Evolutionary conservation across 2,113 vertebrate genomes (phyloP), one percentile per base, ranked within the genome.

Genomic region (Ornithorhynchus anatinus): DNA sequence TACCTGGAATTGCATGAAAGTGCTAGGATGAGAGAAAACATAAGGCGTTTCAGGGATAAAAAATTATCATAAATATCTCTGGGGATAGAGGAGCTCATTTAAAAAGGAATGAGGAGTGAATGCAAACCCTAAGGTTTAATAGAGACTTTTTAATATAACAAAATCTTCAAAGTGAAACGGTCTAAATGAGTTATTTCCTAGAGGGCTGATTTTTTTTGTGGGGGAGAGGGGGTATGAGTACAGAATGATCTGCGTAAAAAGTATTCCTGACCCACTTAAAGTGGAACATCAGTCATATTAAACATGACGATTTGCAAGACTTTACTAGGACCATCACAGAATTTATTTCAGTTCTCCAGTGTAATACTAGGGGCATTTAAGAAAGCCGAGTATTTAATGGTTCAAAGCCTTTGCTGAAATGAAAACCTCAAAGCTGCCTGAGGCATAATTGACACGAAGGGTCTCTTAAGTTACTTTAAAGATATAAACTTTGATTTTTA

Each of bases 281-380:
- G 8, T 76, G 8, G 63, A n/a, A 82, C 79, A 48, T 45, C 53
- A 37, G 12, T 37, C 4, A 12, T 51, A 81, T 72, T 61, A 59
- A 51, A 32, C 45, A 20, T 44, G 20, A 38, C 57, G 48, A 60
- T 52, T 17, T 69, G 16, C 8, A 61, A 0, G 0, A 2, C 1
- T 84, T 63, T 43, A 61, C 5, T 1, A 37, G 53, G 25, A 11
- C 38, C 35, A 4, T 44, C 15, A 54, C 61, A 59, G 8, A 20
- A 33, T 62, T 62, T 5, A 58, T 42, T 80, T 74, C 65, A 60
- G 2, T 52, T 5, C 47, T 29, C 52, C 71, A 60, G 62, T 13
- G 9, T 35, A 65, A 3, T 58, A 67, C 27, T 9, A 32, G 14
- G 16, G 10, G 5, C 45, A 58, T 19, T 36, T 2, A 47, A 59